phyloP scores from a whole-genome alignment of 2,113 vertebrate species.

The Callospermophilus lateralis region DNA sequence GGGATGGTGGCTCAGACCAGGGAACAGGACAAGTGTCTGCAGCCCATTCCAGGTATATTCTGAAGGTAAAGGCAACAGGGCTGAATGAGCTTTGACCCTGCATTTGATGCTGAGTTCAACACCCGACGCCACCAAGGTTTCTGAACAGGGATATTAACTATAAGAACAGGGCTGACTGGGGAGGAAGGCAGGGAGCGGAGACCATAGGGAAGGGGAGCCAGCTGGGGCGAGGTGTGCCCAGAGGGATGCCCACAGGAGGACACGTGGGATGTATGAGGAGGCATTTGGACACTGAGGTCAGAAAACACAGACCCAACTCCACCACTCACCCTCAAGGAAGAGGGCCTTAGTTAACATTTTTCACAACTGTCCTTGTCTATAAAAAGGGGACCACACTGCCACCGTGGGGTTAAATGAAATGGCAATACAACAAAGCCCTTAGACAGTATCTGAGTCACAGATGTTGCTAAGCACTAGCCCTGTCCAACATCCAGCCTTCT shows the following conservation, averaged over 20 bases:
- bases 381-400: not conserved
- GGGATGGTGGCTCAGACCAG: not conserved
- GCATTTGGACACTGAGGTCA: rapidly evolving
- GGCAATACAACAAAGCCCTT: not conserved
- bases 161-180: not conserved
- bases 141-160: not conserved
- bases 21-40: rapidly evolving
- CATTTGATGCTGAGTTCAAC: not conserved
- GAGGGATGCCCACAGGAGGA: not conserved
- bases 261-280: rapidly evolving
- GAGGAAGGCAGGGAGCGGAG: not conserved
- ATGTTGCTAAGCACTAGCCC: not conserved
- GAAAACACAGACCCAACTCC: not conserved
- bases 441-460: not conserved
- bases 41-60: not conserved
- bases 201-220: not conserved
- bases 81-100: rapidly evolving
- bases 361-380: not conserved
- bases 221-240: too few relatives aligned
- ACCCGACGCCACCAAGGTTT: not conserved
- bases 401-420: not conserved
- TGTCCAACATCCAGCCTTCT: rapidly evolving
- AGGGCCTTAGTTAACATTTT: too few relatives aligned
- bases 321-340: rapidly evolving
- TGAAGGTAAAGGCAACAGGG: not conserved